Evolutionary conservation across 2,797 vertebrate species (phyloP).

Genomic region (Fistularia tabacaria): DNA sequence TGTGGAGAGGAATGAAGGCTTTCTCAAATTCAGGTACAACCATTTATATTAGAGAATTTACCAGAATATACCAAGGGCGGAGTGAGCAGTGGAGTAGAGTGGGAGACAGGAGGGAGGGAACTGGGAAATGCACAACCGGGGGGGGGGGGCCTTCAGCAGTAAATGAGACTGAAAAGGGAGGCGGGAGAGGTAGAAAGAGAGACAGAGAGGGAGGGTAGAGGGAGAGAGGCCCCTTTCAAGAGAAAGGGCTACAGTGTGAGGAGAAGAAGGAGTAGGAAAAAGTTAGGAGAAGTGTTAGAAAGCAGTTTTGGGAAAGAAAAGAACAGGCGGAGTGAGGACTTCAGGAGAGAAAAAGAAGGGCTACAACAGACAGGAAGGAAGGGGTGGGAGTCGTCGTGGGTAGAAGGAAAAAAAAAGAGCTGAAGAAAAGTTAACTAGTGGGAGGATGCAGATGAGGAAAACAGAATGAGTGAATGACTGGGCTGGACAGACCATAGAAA

Average conservation of each 20-base stretch:
- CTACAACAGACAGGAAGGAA: conserved; percentile 71
- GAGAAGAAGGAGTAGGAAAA: conserved; percentile 70
- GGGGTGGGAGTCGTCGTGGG: conserved; percentile 58
- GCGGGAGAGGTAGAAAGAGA: conserved; percentile 46
- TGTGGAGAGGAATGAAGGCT: conserved; percentile 35
- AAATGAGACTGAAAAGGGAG: conserved; percentile 65
- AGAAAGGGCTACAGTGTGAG: conserved; percentile 69
- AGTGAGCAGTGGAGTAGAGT: conserved; percentile 60
- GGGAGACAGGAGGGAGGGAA: conserved; percentile 66
- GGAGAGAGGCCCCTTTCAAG: conserved; percentile 71
- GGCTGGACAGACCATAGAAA: conserved; percentile 55
- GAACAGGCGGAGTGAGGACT: conserved; percentile 35
- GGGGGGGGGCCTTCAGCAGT: conserved; percentile 37
- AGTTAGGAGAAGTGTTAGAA: conserved; percentile 57
- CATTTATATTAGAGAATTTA: conserved; percentile 60
- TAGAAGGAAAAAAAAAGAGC: conserved; percentile 46
- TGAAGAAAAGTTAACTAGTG: conserved; percentile 70
- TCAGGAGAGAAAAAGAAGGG: conserved; percentile 50
- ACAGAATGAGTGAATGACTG: conserved; percentile 75
- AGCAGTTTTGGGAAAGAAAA: conserved; percentile 38
- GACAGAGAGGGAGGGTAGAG: conserved; percentile 64
- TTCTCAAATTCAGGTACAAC: conserved; percentile 61
- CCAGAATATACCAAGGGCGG: conserved; percentile 49
- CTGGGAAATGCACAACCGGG: conserved; percentile 61
- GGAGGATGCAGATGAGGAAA: conserved; percentile 77